A percentile compares a stretch with the other conserved stretches of the same genome.
These are phyloP conservation scores for Barnardius zonarius DNA, from an alignment of 2,113 vertebrate species.

Conservation along the genomic window DNA sequence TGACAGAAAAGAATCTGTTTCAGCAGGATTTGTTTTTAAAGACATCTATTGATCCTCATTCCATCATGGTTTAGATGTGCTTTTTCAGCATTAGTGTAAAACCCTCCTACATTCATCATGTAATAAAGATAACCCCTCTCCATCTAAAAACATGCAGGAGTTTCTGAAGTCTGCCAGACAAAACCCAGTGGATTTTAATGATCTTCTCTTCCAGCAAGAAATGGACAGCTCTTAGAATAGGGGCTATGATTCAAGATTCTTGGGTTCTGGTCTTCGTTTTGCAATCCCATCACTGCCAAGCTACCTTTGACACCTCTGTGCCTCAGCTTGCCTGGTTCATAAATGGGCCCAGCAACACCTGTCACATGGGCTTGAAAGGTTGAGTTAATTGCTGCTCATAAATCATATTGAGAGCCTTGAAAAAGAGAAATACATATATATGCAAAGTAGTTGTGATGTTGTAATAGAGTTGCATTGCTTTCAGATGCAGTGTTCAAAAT, in stretches of 20 bases:
- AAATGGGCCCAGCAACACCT: slow-evolving; percentile 33
- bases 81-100: slow-evolving; percentile 18
- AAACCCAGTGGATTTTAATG: background rate
- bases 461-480: background rate
- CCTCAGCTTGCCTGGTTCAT: slow-evolving; percentile 43
- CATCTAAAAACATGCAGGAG: background rate
- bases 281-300: background rate
- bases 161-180: background rate
- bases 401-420: slow-evolving; percentile 39
- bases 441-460: slow-evolving; percentile 35
- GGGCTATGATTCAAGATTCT: slow-evolving; percentile 13
- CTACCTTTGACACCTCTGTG: slow-evolving; percentile 24
- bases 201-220: background rate
- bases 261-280: slow-evolving; percentile 18
- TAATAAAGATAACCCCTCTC: background rate
- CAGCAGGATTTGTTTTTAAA: background rate
- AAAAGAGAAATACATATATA: slow-evolving; percentile 52
- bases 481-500: slow-evolving; percentile 27
- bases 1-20: background rate
- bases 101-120: background rate
- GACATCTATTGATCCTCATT: background rate
- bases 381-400: slow-evolving; percentile 59
- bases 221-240: background rate
- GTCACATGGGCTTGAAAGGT: slow-evolving; percentile 22
- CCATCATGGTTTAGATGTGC: background rate